Evolutionary conservation across 1,140 invertebrate genomes (phyloP), one percentile per base, ranked within the genome.

Genomic region (Cherax quadricarinatus): DNA sequence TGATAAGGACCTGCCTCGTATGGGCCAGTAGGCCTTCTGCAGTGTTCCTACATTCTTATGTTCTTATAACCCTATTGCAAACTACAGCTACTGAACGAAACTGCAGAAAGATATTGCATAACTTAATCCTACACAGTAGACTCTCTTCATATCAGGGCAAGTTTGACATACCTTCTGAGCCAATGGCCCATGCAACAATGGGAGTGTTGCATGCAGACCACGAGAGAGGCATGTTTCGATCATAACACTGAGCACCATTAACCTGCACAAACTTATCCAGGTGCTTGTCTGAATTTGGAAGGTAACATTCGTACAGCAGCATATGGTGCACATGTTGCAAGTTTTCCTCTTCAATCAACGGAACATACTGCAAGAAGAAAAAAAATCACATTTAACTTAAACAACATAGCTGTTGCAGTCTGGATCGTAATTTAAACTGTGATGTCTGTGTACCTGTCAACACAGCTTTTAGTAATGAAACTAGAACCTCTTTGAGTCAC

Each of bases 261-360:
- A 85, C 88, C 41, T 79, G 60, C 24, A 93, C 88, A 80, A 86
- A 93, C 85, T 88, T 89, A 1, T 93, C 83, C 81, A 93, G 51
- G 87, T 90, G 70, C 6, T 48, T 48, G 48, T 90, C 48, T n/a
- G 84, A 60, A 70, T 91, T 66, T 12, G 79, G 48, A 24, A 86
- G 57, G 78, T 96, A 96, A 95, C 97, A 97, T 95, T 97, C 97
- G 95, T 97, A 97, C 51, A 97, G 94, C 51, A 97, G 96, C 94
- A 97, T 96, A 94, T 97, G 97, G 95, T 97, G 97, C 90, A 97
- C 93, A 24, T 93, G 86, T 48, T 73, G 88, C 18, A 60, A 21
- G 51, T 80, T 88, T 48, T 75, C 66, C 18, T 66, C 57, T 41
- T 89, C 70, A 3, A 93, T 90, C 6, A 66, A 9, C n/a, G 92